Evolutionary conservation across 2,797 vertebrate species (phyloP).

Genomic region (Poeciliopsis infans): DNA sequence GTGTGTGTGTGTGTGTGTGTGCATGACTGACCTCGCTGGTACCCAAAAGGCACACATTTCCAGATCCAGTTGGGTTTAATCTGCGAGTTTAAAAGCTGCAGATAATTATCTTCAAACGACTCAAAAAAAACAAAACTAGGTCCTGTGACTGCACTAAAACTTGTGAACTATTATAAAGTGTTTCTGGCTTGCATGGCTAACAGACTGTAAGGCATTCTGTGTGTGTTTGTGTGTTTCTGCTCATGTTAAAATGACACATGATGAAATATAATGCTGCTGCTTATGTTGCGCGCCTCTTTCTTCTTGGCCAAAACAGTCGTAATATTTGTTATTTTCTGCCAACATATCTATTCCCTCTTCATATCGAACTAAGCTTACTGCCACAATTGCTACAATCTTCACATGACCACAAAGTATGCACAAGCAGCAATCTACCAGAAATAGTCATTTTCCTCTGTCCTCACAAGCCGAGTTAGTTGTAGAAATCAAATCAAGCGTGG

Average conservation of each 20-base stretch:
- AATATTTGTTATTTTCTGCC: background rate
- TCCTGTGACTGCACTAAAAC: slow-evolving; percentile 61
- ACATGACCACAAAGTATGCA: slow-evolving; percentile 38
- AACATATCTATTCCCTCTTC: slow-evolving; percentile 27
- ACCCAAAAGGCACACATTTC: slow-evolving; percentile 61
- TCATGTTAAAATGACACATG: slow-evolving; percentile 33
- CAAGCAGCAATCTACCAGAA: slow-evolving; percentile 24
- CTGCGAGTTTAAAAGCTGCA: slow-evolving; percentile 33
- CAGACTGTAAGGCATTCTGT: slow-evolving; percentile 72
- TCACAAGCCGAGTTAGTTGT: slow-evolving; percentile 18
- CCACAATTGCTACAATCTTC: slow-evolving; percentile 39
- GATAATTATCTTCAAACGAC: slow-evolving; percentile 29
- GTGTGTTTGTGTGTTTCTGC: slow-evolving; percentile 45
- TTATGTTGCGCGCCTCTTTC: slow-evolving; percentile 28
- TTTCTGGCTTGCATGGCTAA: slow-evolving; percentile 53
- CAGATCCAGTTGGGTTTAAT: slow-evolving; percentile 47
- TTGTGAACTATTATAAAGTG: slow-evolving; percentile 34
- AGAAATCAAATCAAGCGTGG: background rate
- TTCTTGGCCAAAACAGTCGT: slow-evolving; percentile 3
- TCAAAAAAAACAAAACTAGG: slow-evolving; percentile 50
- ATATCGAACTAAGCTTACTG: slow-evolving; percentile 48
- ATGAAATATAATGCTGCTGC: slow-evolving; percentile 62
- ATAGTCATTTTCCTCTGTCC: slow-evolving; percentile 26
- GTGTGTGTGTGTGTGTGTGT: slow-evolving; percentile 16
- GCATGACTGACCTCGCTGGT: slow-evolving; percentile 43